Evolutionary conservation across 1,140 invertebrate genomes (phyloP).

Genomic region (Drosophila parabipectinata): DNA sequence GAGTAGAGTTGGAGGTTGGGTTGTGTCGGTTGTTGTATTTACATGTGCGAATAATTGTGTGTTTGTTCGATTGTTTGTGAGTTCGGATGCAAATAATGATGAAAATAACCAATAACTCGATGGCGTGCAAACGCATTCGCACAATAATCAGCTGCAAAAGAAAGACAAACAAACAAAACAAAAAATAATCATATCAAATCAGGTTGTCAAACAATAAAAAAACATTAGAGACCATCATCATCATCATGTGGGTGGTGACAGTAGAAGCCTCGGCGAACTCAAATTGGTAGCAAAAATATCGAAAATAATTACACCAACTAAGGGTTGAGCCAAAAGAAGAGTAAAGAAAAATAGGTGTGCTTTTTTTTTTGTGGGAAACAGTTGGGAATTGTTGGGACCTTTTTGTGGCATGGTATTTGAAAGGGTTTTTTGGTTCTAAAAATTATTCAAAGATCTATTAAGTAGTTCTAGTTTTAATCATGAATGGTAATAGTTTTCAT

Average conservation of each 20-base stretch:
- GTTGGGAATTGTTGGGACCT: not conserved
- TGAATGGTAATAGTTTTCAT: too few relatives aligned
- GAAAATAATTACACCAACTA: slow-evolving; percentile 7
- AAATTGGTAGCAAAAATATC: slow-evolving; percentile 10
- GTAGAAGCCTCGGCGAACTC: too few relatives aligned
- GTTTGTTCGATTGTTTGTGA: slow-evolving; percentile 7
- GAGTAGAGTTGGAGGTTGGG: not conserved
- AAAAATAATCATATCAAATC: slow-evolving; percentile 27
- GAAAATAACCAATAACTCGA: slow-evolving; percentile 35
- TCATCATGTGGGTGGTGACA: not conserved
- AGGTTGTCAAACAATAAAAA: not conserved
- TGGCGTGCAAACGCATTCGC: slow-evolving; percentile 12
- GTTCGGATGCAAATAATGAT: slow-evolving; percentile 43
- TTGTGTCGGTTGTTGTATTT: slow-evolving; percentile 20
- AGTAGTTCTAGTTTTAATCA: too few relatives aligned
- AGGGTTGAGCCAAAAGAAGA: slow-evolving; percentile 32
- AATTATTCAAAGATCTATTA: too few relatives aligned
- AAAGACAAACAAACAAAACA: slow-evolving; percentile 36
- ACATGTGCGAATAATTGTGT: slow-evolving; percentile 19
- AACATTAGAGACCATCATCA: not conserved
- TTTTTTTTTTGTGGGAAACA: too few relatives aligned
- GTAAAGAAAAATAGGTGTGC: not conserved
- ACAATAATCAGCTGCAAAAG: slow-evolving; percentile 26
- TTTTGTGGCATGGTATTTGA: too few relatives aligned
- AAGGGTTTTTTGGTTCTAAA: too few relatives aligned